Evolutionary conservation across 2,888 invertebrate genomes (phyloP), one percentile per base, ranked within the genome.

Genomic region (Stenodera caucasica): DNA sequence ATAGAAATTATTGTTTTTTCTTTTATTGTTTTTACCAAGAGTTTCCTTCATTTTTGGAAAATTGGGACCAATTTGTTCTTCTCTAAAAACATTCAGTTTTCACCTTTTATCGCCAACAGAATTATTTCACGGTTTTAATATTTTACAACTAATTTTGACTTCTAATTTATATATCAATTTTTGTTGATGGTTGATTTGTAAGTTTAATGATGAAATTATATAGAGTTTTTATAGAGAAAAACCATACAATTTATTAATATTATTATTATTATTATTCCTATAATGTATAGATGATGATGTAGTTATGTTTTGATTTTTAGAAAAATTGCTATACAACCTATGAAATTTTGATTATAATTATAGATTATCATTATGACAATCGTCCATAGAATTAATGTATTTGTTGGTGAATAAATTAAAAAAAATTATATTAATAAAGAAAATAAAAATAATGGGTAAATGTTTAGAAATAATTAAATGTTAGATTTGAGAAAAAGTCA

Each of bases 1-100:
- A 9, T 54, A 23, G 33, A 33, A 6, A 33, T 33, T 26, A 30
- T n/a, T n/a, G n/a, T n/a, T n/a, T n/a, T n/a, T n/a, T n/a, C n/a
- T n/a, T n/a, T n/a, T n/a, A n/a, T 14, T 18, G 33, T n/a, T 26
- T 32, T 14, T 32, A 5, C 12, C 12, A 14, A 30, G 30, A 14
- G 5, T 3, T 32, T 30, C 15, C 30, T 32, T 52, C 12, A n/a
- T 14, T 45, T 45, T 40, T 26, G 2, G 7, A 15, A 49, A 55
- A 55, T 55, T 49, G 55, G 55, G 55, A 55, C 55, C 55, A 55
- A 55, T 55, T 23, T 54, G 21, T 53, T 53, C 23, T 40, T n/a
- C n/a, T n/a, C n/a, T n/a, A n/a, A n/a, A n/a, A n/a, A n/a, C n/a
- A n/a, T n/a, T 26, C 26, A 26, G 26, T 26, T 26, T 26, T 26